Evolutionary conservation across 2,888 invertebrate species (phyloP).

Genomic region (Plutella xylostella): DNA sequence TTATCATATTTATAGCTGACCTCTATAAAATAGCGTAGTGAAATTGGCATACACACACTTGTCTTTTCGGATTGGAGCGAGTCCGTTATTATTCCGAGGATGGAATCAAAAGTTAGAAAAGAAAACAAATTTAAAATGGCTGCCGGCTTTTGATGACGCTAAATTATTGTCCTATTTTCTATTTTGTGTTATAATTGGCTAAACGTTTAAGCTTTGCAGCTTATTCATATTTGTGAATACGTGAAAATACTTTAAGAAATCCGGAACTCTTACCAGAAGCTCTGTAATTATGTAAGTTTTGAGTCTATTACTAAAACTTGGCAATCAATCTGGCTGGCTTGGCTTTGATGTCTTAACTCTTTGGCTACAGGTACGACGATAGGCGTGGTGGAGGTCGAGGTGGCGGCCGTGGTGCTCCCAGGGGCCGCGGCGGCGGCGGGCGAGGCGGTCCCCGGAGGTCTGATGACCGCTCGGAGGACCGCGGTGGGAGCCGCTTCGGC

Average conservation of each 20-base stretch:
- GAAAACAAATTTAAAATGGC: constrained; percentile 29
- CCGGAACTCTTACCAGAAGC: too few species aligned
- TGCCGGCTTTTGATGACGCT: constrained; percentile 19
- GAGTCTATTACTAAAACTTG: too few species aligned
- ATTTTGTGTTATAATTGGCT: neutral
- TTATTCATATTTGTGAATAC: too few species aligned
- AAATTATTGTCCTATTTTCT: neutral
- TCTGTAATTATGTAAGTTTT: too few species aligned
- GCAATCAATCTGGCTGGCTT: too few species aligned
- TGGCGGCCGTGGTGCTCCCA: constrained; percentile 46
- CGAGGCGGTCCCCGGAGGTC: constrained; percentile 55
- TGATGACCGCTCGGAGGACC: constrained; percentile 33
- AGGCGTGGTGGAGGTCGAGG: constrained; percentile 60
- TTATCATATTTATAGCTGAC: too few species aligned
- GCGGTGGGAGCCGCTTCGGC: constrained; percentile 17
- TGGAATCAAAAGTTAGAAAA: constrained; percentile 2
- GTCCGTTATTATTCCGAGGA: too few species aligned
- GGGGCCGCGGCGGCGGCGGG: constrained; percentile 50
- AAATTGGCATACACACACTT: too few species aligned
- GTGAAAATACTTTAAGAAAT: too few species aligned
- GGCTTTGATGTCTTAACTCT: constrained; percentile 7
- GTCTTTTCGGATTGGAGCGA: too few species aligned
- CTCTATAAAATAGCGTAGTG: too few species aligned
- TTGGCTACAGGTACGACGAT: constrained; percentile 57
- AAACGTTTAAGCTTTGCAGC: too few species aligned